Evolutionary conservation across 1,140 invertebrate species (phyloP), one percentile per base, ranked within the genome.

Genomic region (Drosophila bifasciata): DNA sequence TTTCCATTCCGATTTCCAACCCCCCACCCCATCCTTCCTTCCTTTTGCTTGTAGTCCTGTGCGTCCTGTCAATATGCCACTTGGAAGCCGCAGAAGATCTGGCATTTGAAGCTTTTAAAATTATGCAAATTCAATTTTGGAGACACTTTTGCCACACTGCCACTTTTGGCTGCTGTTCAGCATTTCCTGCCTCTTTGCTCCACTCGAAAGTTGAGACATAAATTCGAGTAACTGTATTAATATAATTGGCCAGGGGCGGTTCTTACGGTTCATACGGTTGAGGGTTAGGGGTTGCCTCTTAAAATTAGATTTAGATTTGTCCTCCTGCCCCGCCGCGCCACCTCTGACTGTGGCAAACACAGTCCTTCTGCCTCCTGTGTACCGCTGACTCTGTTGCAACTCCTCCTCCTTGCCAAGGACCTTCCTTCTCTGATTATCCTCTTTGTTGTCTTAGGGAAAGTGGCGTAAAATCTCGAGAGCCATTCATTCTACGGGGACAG

Each of bases 111-210:
- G 66, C 78, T 81, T 83, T 86, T 76, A 79, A 90, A 90, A 90
- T 90, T 90, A 90, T 90, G 86, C 88, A 90, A 90, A 90, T 90
- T 90, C 83, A 85, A 88, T 90, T 90, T 83, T 66, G 62, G 32
- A 84, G 79, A 79, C 81, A 86, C 76, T 84, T 79, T 85, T 44
- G 25, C 41, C 51, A 9, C 51, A 9, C 23, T 41, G n/a, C 41
- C 23, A 11, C 13, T 13, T 1, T 55, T 32, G 28, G 28, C 28
- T 32, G 3, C 52, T 28, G 25, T 45, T 43, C 23, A n/a, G 15
- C 53, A 19, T 44, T 48, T 52, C 46, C 73, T 39, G 28, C 44
- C 36, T 11, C 32, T 36, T 36, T 36, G 32, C 32, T 46, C 16
- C 21, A 23, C 64, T 67, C 43, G 9, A 39, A 55, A 48, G 50